Evolutionary conservation across 2,797 vertebrate species (phyloP), one percentile per base, ranked within the genome.

Genomic region (Acrossocheilus fasciatus): DNA sequence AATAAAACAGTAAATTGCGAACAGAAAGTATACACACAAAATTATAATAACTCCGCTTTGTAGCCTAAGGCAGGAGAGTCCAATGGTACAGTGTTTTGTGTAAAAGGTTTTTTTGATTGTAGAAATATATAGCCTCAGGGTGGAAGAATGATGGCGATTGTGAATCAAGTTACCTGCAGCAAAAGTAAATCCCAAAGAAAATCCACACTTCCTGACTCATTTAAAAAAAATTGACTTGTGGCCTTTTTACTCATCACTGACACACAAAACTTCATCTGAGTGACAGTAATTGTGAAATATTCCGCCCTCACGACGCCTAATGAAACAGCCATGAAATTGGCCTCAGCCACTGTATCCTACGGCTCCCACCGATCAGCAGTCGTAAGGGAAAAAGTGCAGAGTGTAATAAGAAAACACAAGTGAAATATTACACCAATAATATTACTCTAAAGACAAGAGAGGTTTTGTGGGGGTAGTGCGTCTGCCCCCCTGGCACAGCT

Each of bases 391-490:
- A 57, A 64, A 64, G 41, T 34, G 41, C 23, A 47, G 69, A 62
- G 77, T 73, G 41, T 86, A 77, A 83, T 50, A 72, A 66, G 80
- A 77, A 73, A 57, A 77, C 57, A 74, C 45, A 62, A 69, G 83
- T 80, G 74, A 87, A 77, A 84, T 30, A 74, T 74, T 85, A 47
- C 41, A 83, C 34, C 54, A 64, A 87, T 89, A 79, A 79, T 26
- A 79, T 79, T 62, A 62, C 54, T 79, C 39, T 64, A 86, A 86
- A 77, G 76, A 30, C 66, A 50, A 43, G 54, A 23, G 23, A 57
- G 62, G 70, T 81, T 79, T 79, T 82, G 26, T 59, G 80, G 81
- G 78, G 43, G 70, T 20, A 20, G 76, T 39, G 70, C 20, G 2
- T 64, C 52, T 47, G 34, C 20, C 81, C 70, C 68, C 18, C 54